These are phyloP conservation scores for Poecile atricapillus DNA, from an alignment of 2,113 vertebrate species.

Conservation along the genomic window DNA sequence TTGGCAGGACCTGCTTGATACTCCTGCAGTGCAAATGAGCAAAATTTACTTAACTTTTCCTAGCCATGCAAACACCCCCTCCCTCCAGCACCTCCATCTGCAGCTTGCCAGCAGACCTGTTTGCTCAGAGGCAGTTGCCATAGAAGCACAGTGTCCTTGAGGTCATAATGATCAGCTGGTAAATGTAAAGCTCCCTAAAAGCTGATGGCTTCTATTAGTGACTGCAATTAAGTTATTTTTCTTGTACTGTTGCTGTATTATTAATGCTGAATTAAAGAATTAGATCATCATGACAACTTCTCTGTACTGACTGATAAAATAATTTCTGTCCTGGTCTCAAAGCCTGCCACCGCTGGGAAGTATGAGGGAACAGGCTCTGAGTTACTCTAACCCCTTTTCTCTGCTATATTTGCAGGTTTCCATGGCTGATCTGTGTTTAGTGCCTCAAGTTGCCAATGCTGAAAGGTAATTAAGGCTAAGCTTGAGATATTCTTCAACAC, in stretches of 20 bases:
- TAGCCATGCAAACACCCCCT: background rate
- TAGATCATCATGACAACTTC: background rate
- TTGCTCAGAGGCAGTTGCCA: background rate
- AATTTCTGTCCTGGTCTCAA: background rate
- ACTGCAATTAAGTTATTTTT: background rate
- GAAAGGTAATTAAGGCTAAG: constrained; percentile 79
- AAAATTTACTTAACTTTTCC: background rate
- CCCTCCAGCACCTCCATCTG: background rate
- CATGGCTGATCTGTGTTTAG: constrained; percentile 94
- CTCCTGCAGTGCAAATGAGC: background rate
- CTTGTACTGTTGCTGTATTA: background rate
- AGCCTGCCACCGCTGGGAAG: background rate
- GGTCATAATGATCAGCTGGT: background rate
- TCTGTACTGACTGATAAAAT: background rate
- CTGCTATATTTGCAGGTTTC: constrained; percentile 81
- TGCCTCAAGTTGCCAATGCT: constrained; percentile 92
- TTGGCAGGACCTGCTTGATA: background rate
- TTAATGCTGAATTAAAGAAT: background rate
- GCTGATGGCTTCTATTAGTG: background rate
- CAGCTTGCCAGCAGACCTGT: background rate
- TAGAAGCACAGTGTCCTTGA: background rate
- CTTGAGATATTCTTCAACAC: background rate
- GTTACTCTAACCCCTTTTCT: background rate
- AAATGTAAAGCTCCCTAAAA: background rate
- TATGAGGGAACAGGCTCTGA: background rate